A percentile compares a stretch with the other conserved stretches of the same genome.
These are phyloP conservation scores for Mimas tiliae DNA, from an alignment of 2,888 invertebrate genomes.

Conservation along the genomic window DNA sequence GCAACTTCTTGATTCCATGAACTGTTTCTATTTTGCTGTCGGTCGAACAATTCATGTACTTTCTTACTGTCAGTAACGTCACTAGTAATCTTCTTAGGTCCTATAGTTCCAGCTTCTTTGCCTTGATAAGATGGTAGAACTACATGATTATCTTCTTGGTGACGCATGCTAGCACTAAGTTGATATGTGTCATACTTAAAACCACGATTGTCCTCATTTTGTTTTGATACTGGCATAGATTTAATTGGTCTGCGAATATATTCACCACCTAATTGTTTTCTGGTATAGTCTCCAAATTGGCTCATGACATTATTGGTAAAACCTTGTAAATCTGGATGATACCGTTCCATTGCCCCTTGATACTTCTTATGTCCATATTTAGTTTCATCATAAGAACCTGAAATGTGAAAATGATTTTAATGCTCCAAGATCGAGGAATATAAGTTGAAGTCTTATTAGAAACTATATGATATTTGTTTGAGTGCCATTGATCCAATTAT, in stretches of 20 bases:
- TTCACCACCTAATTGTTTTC: background rate
- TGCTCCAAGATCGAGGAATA: too few species aligned
- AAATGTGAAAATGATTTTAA: slow-evolving; percentile 29
- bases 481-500: background rate
- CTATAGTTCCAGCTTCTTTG: background rate
- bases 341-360: slow-evolving; percentile 38
- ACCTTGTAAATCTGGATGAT: slow-evolving; percentile 27
- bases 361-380: slow-evolving; percentile 70
- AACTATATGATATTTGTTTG: background rate
- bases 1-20: background rate
- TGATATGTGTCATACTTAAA: background rate
- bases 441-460: background rate
- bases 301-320: background rate
- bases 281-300: background rate
- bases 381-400: slow-evolving; percentile 68
- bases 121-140: background rate
- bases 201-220: background rate
- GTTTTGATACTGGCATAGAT: too few species aligned
- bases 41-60: background rate
- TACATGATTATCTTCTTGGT: background rate
- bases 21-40: background rate
- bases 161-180: background rate
- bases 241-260: background rate
- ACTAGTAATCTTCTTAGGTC: background rate
- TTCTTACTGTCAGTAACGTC: background rate